These are phyloP conservation scores for Scleropages formosus DNA, from an alignment of 2,797 vertebrate species.

Conservation along the genomic window DNA sequence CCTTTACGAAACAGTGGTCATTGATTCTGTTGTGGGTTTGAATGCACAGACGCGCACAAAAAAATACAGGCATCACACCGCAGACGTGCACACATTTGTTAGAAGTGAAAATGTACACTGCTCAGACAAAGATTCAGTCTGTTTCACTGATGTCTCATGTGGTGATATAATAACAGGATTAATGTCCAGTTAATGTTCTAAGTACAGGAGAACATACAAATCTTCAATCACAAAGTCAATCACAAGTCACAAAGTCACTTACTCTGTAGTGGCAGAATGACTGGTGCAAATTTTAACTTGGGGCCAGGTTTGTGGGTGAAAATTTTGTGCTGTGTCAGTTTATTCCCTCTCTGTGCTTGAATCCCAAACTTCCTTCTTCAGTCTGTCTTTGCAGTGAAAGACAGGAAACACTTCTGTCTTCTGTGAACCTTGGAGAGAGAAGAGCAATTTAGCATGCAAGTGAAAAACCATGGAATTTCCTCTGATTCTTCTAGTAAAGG, in stretches of 20 bases:
- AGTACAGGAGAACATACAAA: not conserved
- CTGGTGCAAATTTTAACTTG: not conserved
- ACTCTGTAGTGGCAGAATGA: not conserved
- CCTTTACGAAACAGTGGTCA: not conserved
- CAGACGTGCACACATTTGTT: conserved; percentile 51
- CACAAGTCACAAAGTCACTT: not conserved
- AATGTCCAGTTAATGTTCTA: not conserved
- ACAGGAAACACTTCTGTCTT: conserved; percentile 48
- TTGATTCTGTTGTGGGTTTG: conserved; percentile 40
- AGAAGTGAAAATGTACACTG: conserved; percentile 34
- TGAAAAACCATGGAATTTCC: conserved; percentile 47
- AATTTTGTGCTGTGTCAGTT: not conserved
- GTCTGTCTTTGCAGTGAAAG: conserved; percentile 40
- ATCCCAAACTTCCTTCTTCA: not conserved
- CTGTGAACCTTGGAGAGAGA: conserved; percentile 38
- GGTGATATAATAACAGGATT: too few species aligned
- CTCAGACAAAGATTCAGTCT: not conserved
- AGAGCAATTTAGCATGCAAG: conserved; percentile 47
- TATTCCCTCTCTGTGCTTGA: not conserved
- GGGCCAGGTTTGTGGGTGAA: not conserved
- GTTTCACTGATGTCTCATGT: not conserved
- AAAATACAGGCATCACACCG: conserved; percentile 64
- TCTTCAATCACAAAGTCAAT: not conserved
- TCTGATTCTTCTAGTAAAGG: conserved; percentile 51
- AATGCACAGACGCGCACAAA: conserved; percentile 50